Evolutionary conservation across 1,140 invertebrate genomes (phyloP), one percentile per base, ranked within the genome.

Genomic region (Drosophila ohnishii): DNA sequence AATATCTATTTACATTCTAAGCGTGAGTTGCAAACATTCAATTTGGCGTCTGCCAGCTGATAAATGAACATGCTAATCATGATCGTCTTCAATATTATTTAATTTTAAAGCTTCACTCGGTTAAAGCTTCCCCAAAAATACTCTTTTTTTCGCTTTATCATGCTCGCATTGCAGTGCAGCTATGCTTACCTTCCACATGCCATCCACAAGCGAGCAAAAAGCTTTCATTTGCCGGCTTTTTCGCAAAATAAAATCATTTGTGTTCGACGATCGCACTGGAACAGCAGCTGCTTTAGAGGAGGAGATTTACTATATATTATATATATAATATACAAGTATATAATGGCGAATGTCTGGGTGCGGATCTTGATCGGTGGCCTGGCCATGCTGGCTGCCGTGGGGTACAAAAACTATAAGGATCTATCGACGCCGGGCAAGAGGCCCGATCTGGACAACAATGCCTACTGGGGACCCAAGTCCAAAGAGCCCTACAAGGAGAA

Each of bases 401-500:
- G 73, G 14, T 82, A 72, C 16, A 85, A 90, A 5, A 89, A 86
- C 51, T 90, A 88, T 34, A 67, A 69, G 1, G 81, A 90, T 11
- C 39, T 90, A 3, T 28, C 71, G 2, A 58, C 55, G 14, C 83
- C 90, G 5, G 74, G 80, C 28, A 78, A 80, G 50, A 57, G 66
- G 5, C 90, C 90, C 11, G 67, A 90, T 51, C 69, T 91, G 25
- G 85, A 90, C 74, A 72, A 58, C 37, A 75, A 80, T 19, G 86
- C 71, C 56, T 91, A 85, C 56, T 91, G 90, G 90, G 90, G 90
- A 10, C 78, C 84, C 25, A 53, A 72, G 6, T 32, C 53, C 6
- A 64, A 58, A 40, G 55, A 71, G 8, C 3, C 34, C 0, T 82
- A 85, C 10, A 66, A 77, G 16, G 90, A 90, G 56, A 80, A 86